Evolutionary conservation across 2,113 vertebrate genomes (phyloP), one percentile per base, ranked within the genome.

Genomic region (Hyperoodon ampullatus): DNA sequence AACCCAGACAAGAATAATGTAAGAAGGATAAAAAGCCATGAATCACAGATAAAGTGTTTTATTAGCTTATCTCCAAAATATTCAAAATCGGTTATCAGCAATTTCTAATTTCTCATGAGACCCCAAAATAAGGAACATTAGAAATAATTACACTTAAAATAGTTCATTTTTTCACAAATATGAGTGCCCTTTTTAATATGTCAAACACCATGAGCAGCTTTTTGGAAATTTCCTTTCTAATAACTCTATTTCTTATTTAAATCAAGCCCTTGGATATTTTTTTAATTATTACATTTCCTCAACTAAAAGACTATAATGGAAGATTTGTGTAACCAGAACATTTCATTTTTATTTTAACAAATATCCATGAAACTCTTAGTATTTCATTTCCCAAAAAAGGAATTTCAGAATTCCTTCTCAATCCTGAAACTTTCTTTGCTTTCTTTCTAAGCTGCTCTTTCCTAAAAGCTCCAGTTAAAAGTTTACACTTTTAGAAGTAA

Each of bases 51-150:
- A 86, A 87, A 82, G 30, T 44, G 0, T 89, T 85, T 93, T 89
- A 84, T 74, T 93, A 88, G 72, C 66, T 77, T 91, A 72, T 28
- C 24, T 90, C 33, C 11, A 78, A 96, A 88, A 88, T 65, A 95
- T 21, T 93, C 78, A 95, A 88, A 93, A 84, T 58, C 39, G 47
- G n/a, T 19, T 74, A 65, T 68, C 24, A 80, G 58, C 10, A 50
- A 89, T 92, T 96, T 92, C 70, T 88, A 74, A 70, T 82, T 95
- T 86, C 50, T 95, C 72, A 88, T 50, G 35, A 95, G 19, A 87
- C 1, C 9, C 15, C 75, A 84, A 71, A 85, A 75, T 83, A 28
- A 72, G 77, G 58, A 39, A 83, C 2, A 84, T 90, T 90, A 72
- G 4, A 97, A 90, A 95, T 90, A 75, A 90, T 82, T 39, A 28